Base-by-base conservation (phyloP, 2,797 vertebrate genomes). In the Mionectes olivaceus region DNA sequence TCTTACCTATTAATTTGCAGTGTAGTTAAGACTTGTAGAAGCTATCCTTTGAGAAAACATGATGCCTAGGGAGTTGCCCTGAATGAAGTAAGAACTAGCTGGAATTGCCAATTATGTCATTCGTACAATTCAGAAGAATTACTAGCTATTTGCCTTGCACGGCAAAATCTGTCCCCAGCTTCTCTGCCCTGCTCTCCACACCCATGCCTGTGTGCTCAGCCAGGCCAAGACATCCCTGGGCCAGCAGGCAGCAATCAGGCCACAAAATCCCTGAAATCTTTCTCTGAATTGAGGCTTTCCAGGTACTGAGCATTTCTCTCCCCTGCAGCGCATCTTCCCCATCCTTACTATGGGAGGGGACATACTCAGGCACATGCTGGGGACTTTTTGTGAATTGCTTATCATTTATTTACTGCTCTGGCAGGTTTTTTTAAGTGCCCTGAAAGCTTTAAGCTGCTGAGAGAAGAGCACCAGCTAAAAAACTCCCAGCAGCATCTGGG, bases 11-110 rank as follows among this genome's bases (percentile, higher is more conserved):
- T 87, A 80, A 88, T 61, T 85, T 65, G 56, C 52, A n/a, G 4
- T 39, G 68, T 94, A 93, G 83, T 93, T 90, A 93, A 79, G 59
- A 57, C 55, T 55, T 64, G 53, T 49, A 57, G 80, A 69, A 77
- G 39, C 47, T 39, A 30, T 57, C 83, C 88, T 80, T 69, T 32
- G 68, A 90, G 92, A 77, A 80, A 88, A 93, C 35, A 76, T 2
- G 9, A 46, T 23, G 15, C 56, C 76, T 35, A 50, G 79, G 90
- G 88, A 91, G 88, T 93, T 80, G 75, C 64, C 71, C 56, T 50
- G 59, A 83, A 85, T 86, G 89, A 96, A 83, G 27, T 63, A 52
- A 59, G 80, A 55, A 65, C 19, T 17, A 87, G 76, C 43, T 79
- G 55, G 76, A 91, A 93, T 79, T 79, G 35, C 68, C 85, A 61